A percentile compares a stretch with the other conserved stretches of the same genome.
These are phyloP conservation scores for Muraenolepis orangiensis DNA, from an alignment of 2,797 vertebrate genomes.

Conservation along the genomic window DNA sequence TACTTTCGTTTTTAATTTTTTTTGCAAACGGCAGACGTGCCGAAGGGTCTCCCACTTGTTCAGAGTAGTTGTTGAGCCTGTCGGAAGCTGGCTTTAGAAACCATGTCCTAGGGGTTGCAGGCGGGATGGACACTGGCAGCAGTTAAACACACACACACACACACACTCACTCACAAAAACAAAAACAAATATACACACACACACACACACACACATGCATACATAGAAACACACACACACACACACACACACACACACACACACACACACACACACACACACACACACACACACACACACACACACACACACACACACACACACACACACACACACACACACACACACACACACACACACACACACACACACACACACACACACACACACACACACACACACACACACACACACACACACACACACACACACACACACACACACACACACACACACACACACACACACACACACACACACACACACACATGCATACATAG, in stretches of 20 bases:
- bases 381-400: not conserved
- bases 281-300: not conserved
- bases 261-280: no score
- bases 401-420: no score
- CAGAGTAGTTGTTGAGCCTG: not conserved
- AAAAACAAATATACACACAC: no score
- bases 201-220: no score
- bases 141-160: not conserved
- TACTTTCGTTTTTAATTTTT: not conserved
- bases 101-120: not conserved
- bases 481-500: slow-evolving; percentile 7
- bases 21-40: not conserved
- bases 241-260: no score
- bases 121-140: not conserved
- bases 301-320: not conserved
- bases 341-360: no score
- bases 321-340: no score
- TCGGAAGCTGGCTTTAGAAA: not conserved
- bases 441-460: no score
- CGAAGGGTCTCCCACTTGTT: not conserved
- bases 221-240: not conserved
- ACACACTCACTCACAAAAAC: no score
- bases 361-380: not conserved
- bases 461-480: not conserved
- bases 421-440: no score